phyloP scores from a whole-genome alignment of 2,888 invertebrate genomes.

The Luperina nickerlii region DNA sequence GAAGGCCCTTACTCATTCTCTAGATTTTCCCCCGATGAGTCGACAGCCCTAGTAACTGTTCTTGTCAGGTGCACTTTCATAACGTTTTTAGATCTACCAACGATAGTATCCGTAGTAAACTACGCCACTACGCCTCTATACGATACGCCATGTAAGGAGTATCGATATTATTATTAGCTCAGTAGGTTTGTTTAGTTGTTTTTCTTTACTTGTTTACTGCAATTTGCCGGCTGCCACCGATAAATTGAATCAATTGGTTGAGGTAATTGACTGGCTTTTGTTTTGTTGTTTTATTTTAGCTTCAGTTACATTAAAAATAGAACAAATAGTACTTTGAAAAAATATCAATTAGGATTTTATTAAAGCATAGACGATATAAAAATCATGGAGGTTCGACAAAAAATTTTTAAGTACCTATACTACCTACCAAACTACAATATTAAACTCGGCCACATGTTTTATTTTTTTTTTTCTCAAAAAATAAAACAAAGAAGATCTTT shows the following conservation, averaged over 20 bases:
- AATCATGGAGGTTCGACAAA: no score
- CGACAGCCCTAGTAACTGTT: conserved; percentile 48
- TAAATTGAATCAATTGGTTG: conserved; percentile 44
- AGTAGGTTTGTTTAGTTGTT: conserved; percentile 33
- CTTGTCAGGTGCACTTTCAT: conserved; percentile 68
- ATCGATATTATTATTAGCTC: conserved; percentile 45
- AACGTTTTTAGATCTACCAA: conserved; percentile 43
- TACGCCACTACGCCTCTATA: conserved; percentile 13
- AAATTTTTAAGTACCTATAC: no score
- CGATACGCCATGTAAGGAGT: conserved; percentile 22
- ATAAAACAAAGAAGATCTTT: conserved; percentile 59
- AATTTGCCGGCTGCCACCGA: conserved; percentile 51
- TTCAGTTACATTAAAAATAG: background rate
- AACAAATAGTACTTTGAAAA: background rate
- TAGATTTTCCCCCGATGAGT: background rate
- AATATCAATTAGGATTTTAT: background rate
- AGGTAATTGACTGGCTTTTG: conserved; percentile 10
- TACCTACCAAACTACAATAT: background rate
- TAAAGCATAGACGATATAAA: background rate
- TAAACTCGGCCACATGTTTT: background rate
- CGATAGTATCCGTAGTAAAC: conserved; percentile 40
- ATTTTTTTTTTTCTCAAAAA: conserved; percentile 34
- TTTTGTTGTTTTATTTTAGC: conserved; percentile 10
- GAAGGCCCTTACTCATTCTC: background rate
- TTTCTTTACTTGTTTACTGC: conserved; percentile 32